Evolutionary conservation across 2,888 invertebrate genomes (phyloP).

Genomic region (Carpatolechia fugitivella): DNA sequence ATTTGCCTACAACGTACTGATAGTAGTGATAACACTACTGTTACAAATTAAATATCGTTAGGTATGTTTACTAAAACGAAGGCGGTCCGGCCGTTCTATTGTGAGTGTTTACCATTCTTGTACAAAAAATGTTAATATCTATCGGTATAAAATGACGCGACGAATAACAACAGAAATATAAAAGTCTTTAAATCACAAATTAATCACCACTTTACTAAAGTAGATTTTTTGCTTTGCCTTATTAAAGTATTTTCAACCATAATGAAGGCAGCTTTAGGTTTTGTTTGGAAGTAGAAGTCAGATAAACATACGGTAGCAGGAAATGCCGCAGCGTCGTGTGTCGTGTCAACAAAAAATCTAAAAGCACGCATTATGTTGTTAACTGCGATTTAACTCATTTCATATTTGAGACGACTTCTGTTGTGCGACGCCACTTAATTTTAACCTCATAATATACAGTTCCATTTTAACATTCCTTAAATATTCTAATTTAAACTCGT

Average conservation of each 20-base stretch:
- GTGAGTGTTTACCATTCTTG: neutral
- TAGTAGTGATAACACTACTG: too few relatives aligned
- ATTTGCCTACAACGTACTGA: too few relatives aligned
- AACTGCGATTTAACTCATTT: conserved; percentile 75
- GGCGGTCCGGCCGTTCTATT: too few relatives aligned
- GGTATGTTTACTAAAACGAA: too few relatives aligned
- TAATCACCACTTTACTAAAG: conserved; percentile 69
- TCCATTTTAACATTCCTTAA: neutral
- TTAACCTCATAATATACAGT: conserved; percentile 34
- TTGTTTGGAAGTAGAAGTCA: conserved; percentile 22
- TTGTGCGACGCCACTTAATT: conserved; percentile 65
- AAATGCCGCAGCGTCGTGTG: conserved; percentile 65
- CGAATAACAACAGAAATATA: conserved; percentile 69
- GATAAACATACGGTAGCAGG: conserved; percentile 58
- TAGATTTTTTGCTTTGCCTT: conserved; percentile 29
- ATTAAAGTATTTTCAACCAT: neutral
- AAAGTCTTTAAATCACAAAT: conserved; percentile 72
- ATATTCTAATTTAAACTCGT: too few relatives aligned
- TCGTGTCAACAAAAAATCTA: conserved; percentile 68
- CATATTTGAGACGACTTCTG: conserved; percentile 69
- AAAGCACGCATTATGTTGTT: conserved; percentile 71
- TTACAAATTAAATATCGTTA: too few relatives aligned
- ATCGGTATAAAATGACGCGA: conserved; percentile 56
- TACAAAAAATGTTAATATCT: conserved; percentile 19
- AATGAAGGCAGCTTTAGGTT: neutral